Base-by-base conservation (phyloP, 2,113 vertebrate species). In the Tachuris rubrigastra region DNA sequence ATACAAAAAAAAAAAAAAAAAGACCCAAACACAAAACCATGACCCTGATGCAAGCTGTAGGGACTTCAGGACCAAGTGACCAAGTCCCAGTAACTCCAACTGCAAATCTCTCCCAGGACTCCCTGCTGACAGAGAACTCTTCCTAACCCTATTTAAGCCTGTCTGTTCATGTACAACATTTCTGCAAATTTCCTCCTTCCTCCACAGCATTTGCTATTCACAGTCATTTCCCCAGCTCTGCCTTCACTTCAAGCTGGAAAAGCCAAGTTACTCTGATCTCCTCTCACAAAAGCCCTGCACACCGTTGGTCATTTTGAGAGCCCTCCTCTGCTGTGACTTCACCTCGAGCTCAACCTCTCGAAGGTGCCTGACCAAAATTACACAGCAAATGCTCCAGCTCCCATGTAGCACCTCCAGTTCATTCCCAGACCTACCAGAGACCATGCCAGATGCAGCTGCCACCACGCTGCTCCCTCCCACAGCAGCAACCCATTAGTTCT, bases 371-470 rank as follows among this genome's bases (percentile, higher is more conserved):
- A 68, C 44, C 44, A 72, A 39, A 91, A 35, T 33, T 5, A 33
- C 4, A 3, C 23, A 53, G 2, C 23, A 37, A 63, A 58, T 0
- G 0, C 14, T 52, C 9, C 44, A 31, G 12, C 5, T 39, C 9
- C 42, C 1, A 2, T 4, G 39, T 2, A n/a, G 37, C 55, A 69
- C 2, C 83, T 58, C 41, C 7, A 37, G 41, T 16, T 21, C 41
- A 10, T 14, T 28, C 55, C 20, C 24, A 76, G 17, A 37, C 8
- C 49, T 25, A 37, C 41, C 55, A 46, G 37, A 69, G 33, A 15
- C 42, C 0, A 1, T 0, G 9, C 12, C 20, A 9, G 46, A 19
- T 2, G 0, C 21, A 24, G 12, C 50, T 44, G 37, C 30, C 41
- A 39, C 14, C 33, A 14, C 0, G 1, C 25, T 10, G 5, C 5